Conservation (phyloP, 1,140 invertebrate genomes). For the Venustaconcha ellipsiformis region DNA sequence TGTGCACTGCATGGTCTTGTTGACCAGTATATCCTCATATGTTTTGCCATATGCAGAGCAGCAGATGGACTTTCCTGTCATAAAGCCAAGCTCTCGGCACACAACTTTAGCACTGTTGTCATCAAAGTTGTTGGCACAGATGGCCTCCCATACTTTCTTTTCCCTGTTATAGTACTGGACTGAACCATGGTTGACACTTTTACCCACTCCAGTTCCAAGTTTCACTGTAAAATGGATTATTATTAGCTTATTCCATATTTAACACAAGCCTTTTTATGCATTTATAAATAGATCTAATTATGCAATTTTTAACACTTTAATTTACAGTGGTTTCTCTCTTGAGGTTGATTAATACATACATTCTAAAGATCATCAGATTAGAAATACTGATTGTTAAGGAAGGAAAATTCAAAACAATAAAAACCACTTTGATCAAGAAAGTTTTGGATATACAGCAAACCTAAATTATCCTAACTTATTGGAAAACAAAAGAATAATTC, state of each 20-base stretch:
- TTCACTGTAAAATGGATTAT: slow-evolving; percentile 40
- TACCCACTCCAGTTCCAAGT: slow-evolving; percentile 39
- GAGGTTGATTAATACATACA: no score
- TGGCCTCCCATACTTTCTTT: slow-evolving; percentile 20
- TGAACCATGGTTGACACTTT: slow-evolving; percentile 24
- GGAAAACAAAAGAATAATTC: no score
- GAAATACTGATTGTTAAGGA: no score
- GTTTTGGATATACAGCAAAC: no score
- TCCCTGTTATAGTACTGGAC: slow-evolving; percentile 18
- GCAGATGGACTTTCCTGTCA: slow-evolving; percentile 9
- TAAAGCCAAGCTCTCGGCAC: slow-evolving; percentile 24
- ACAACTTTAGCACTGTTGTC: slow-evolving; percentile 26
- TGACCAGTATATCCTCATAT: slow-evolving; percentile 25
- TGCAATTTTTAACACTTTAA: no score
- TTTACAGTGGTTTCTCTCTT: no score
- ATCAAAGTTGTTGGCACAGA: slow-evolving; percentile 27
- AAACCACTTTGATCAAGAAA: no score
- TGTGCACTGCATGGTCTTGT: slow-evolving; percentile 21
- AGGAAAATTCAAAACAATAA: no score
- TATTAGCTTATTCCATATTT: not conserved
- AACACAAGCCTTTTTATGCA: not conserved
- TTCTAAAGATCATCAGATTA: no score
- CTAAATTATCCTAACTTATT: no score
- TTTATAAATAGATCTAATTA: no score
- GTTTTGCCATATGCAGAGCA: slow-evolving; percentile 29